A percentile compares a stretch with the other conserved stretches of the same genome.
These are phyloP conservation scores for Accipiter cooperii DNA, from an alignment of 2,113 vertebrate species.

Conservation along the genomic window DNA sequence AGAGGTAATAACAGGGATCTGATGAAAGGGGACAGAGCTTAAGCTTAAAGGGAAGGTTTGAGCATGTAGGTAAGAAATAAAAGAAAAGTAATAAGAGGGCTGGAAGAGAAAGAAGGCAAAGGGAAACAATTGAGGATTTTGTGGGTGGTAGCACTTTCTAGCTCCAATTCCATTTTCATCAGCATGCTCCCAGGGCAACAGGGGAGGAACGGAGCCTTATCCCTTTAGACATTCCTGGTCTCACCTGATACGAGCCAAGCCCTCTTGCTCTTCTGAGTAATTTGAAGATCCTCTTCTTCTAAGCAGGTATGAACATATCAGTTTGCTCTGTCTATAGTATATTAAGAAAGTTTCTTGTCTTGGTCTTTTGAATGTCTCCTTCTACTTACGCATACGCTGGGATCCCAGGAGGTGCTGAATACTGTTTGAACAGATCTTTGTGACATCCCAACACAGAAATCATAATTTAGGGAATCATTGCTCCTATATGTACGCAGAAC, in stretches of 20 bases:
- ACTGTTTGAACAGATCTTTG: not conserved
- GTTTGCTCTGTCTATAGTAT: not conserved
- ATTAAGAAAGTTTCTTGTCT: not conserved
- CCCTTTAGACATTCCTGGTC: not conserved
- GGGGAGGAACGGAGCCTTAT: not conserved
- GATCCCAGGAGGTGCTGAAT: not conserved
- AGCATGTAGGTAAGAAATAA: not conserved
- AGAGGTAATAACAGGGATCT: not conserved
- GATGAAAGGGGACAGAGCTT: not conserved
- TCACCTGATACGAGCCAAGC: not conserved
- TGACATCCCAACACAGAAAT: not conserved
- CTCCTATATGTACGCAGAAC: not conserved
- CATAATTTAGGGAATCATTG: not conserved
- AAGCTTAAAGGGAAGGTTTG: not conserved
- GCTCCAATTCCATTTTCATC: not conserved
- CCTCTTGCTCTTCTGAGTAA: not conserved
- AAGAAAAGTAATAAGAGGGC: not conserved
- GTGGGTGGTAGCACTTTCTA: not conserved
- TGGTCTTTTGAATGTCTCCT: not conserved
- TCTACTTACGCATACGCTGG: accelerated
- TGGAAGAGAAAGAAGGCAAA: not conserved
- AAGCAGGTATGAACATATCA: accelerated
- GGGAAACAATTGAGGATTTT: not conserved
- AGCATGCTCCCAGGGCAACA: not conserved
- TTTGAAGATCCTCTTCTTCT: not conserved